Percentiles rank a stretch among this genome's conserved stretches.
These are phyloP conservation scores for Cardinalis cardinalis DNA, from an alignment of 2,113 vertebrate species.

Conservation along the genomic window DNA sequence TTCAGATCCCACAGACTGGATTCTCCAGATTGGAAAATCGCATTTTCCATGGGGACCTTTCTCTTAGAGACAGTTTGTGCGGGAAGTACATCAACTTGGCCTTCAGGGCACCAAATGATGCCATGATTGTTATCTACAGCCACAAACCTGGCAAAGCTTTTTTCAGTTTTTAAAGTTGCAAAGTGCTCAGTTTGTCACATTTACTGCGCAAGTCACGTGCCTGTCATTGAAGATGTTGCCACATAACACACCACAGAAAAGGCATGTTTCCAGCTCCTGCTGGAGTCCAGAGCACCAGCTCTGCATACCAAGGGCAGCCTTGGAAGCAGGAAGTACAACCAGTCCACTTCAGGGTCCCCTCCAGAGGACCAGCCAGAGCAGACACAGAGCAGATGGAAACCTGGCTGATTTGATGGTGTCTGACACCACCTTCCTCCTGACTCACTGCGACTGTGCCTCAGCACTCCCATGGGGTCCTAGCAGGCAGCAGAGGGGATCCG, in stretches of 20 bases:
- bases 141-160: not conserved
- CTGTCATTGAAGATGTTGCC: not conserved
- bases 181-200: not conserved
- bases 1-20: not conserved
- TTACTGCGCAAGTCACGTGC: not conserved
- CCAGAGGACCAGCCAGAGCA: not conserved
- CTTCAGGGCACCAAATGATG: not conserved
- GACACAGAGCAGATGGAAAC: not conserved
- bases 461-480: not conserved
- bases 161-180: not conserved
- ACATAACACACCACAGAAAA: rapidly evolving
- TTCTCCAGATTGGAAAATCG: not conserved
- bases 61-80: not conserved
- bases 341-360: not conserved
- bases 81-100: not conserved
- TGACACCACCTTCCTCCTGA: not conserved
- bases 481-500: not conserved
- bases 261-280: not conserved
- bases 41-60: not conserved
- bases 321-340: not conserved
- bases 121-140: not conserved
- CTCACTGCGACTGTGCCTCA: not conserved
- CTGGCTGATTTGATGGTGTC: not conserved
- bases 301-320: not conserved
- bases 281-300: not conserved